A percentile compares a stretch with the other conserved stretches of the same genome.
These are phyloP conservation scores for Canis aureus DNA, from an alignment of 2,113 vertebrate species.

Conservation along the genomic window DNA sequence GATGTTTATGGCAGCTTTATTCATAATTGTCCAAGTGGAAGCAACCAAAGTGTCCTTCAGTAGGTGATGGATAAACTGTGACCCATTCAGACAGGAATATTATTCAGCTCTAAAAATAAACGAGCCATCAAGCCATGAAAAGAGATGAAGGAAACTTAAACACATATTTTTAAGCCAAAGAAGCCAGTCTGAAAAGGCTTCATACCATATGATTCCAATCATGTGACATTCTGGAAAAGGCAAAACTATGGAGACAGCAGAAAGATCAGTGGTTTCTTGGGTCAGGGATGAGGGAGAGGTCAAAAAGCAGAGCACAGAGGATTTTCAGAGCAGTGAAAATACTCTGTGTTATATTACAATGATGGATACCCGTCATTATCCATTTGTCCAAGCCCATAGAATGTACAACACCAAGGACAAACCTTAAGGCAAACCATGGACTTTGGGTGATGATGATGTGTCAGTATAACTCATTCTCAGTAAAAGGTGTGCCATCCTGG, in stretches of 20 bases:
- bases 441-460: not conserved
- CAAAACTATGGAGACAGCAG: not conserved
- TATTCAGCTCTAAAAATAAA: not conserved
- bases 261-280: not conserved
- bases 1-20: not conserved
- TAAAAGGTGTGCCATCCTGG: no score
- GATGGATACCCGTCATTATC: accelerated
- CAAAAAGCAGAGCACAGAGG: not conserved
- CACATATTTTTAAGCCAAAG: not conserved
- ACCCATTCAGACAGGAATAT: no score
- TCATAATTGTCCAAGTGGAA: not conserved
- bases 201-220: not conserved
- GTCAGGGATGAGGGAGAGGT: not conserved
- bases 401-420: accelerated
- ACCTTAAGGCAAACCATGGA: accelerated
- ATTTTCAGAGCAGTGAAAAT: not conserved
- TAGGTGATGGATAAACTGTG: not conserved
- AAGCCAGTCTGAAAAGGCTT: not conserved
- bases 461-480: accelerated
- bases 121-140: not conserved
- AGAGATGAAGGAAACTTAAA: not conserved
- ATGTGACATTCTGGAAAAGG: not conserved
- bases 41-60: not conserved
- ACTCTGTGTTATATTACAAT: accelerated
- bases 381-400: not conserved